Evolutionary conservation across 2,113 vertebrate genomes (phyloP), one percentile per base, ranked within the genome.

Genomic region (Hassar affinis): DNA sequence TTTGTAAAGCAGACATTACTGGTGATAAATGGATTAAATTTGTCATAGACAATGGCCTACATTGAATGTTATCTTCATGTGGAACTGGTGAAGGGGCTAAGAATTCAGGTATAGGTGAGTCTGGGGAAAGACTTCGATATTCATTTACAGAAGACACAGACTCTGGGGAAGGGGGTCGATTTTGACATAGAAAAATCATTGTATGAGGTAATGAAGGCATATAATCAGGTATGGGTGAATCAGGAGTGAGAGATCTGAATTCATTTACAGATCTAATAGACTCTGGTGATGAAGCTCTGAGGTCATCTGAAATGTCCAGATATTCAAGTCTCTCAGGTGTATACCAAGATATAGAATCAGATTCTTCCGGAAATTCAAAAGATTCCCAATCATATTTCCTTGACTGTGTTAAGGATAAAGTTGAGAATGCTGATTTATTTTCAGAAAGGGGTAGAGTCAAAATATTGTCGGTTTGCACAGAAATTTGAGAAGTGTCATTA

Each of bases 161-260:
- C 30, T 88, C 84, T 71, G 85, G 81, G 64, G 88, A 89, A 22
- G 59, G 51, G 17, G 72, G 64, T 42, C 64, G 83, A 54, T 38
- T 47, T 83, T 79, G 78, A 30, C 20, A 17, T 4, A 57, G 79
- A 81, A 59, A 72, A 49, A 25, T 7, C 49, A 14, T 30, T 74
- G 38, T 42, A 78, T 30, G 30, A 68, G 88, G 80, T 33, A 89
- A 69, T 57, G 38, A 33, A 35, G 35, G 18, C 30, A 35, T 88
- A 78, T 89, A 83, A 30, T 88, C 83, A 56, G 85, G 88, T 80
- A 90, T 15, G 0, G 89, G 86, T 22, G 91, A 92, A 88, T 93
- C 91, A 87, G 90, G 86, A 25, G 90, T 89, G 22, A 90, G 88
- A 33, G 75, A 78, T 85, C 88, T 89, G n/a, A 85, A 79, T 59